Evolutionary conservation across 2,888 invertebrate species (phyloP), one percentile per base, ranked within the genome.

Genomic region (Isoperla grammatica): DNA sequence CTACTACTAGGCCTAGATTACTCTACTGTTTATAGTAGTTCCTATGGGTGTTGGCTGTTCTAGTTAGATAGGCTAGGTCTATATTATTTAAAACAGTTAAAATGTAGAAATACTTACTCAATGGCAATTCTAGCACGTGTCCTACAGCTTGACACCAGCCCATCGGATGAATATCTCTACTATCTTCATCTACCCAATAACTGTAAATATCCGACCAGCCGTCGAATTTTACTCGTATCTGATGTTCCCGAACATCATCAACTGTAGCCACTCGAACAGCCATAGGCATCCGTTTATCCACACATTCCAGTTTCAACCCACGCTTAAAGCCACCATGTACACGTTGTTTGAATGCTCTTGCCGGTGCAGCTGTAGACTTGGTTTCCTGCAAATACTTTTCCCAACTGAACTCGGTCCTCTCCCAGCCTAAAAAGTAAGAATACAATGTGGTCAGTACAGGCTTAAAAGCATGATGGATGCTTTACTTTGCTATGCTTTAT

Each of bases 101-200:
- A n/a, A n/a, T n/a, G n/a, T n/a, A n/a, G n/a, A n/a, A n/a, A 17
- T 53, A 77, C 83, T 81, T 72, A 84, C 88, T 87, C 46, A 91
- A 79, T 12, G 95, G 95, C 9, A 89, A 85, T 72, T 93, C 90
- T 22, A 95, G 75, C 0, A 88, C 87, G 73, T 95, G 95, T 1
- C 87, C 87, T 1, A 94, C 94, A 75, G 90, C 90, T 64, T 84
- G 80, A 72, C 94, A 93, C 94, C 95, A 96, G 37, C 90, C 90
- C 63, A 90, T 84, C 0, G 95, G 95, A 77, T 95, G 94, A 68
- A 96, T 82, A 74, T 95, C 93, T 0, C 88, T 83, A 65, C 85
- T 87, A 75, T 95, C 94, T 73, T 95, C 95, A 69, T 95, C 94
- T 60, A 93, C 77, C 92, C 93, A 94, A 73, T 86, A 90, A 64